Evolutionary conservation across 2,888 invertebrate species (phyloP), one percentile per base, ranked within the genome.

Genomic region (Sarcophaga rosellei): DNA sequence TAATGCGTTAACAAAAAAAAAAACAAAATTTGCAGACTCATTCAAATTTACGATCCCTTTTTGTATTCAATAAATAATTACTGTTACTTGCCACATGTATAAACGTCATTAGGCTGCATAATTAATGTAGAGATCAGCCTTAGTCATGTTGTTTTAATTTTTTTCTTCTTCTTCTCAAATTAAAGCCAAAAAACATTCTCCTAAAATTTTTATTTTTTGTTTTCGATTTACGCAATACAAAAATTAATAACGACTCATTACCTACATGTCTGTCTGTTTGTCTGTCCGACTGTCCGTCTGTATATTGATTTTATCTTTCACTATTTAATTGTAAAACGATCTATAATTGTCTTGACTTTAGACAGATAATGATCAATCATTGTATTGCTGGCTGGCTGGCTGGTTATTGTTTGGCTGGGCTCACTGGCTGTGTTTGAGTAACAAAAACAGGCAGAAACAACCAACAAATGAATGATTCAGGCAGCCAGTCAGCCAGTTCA

Each of bases 321-420:
- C 84, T 86, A 84, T 86, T 86, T 86, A 84, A 86, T 86, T 86
- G 86, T 86, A 86, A 86, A 86, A 86, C 86, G 86, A 86, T 86
- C 86, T 86, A 84, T 86, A 86, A 86, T 86, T 86, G 86, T 86
- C 86, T 81, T 81, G 73, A 74, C 81, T 74, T 62, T 74, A 63
- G 86, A 86, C 86, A 86, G 86, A 86, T 86, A 86, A 86, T 86
- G 86, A 86, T 86, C 86, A 86, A 86, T 86, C 86, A 86, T 84
- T 75, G 72, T 84, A 79, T 75, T 80, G 63, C 57, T 74, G 69
- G 65, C 23, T 35, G 35, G 5, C 6, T 35, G 35, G 35, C 1
- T 35, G 35, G 35, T 8, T 35, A 8, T 35, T 35, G 35, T 35
- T 35, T 35, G 35, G 6, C 6, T 35, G 35, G 35, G 35, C 6